phyloP scores from a whole-genome alignment of 2,797 vertebrate genomes.

The Tachyglossus aculeatus region DNA sequence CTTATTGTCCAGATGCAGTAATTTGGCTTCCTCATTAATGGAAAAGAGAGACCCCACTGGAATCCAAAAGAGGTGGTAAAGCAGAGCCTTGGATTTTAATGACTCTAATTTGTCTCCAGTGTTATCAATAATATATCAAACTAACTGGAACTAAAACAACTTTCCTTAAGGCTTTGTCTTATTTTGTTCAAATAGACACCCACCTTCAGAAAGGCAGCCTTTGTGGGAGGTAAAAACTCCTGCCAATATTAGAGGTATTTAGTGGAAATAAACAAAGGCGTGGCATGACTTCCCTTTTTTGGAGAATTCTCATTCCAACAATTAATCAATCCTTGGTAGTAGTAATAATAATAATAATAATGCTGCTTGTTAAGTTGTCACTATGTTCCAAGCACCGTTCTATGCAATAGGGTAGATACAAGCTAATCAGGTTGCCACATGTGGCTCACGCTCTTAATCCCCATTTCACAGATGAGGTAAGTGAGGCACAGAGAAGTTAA shows the following conservation, averaged over 20 bases:
- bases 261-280: background rate
- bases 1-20: background rate
- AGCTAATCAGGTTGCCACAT: too few relatives aligned
- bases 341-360: too few relatives aligned
- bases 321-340: too few relatives aligned
- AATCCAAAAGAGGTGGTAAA: conserved; percentile 26
- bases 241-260: background rate
- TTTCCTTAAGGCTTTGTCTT: conserved; percentile 20
- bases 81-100: conserved; percentile 33
- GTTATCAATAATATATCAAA: conserved; percentile 64
- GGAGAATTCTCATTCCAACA: too few relatives aligned
- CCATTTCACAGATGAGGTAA: too few relatives aligned
- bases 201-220: conserved; percentile 6
- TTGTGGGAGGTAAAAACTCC: background rate
- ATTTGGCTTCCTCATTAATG: background rate
- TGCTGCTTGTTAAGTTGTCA: too few relatives aligned
- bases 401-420: too few relatives aligned
- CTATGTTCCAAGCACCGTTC: too few relatives aligned
- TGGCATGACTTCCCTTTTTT: background rate
- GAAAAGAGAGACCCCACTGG: background rate
- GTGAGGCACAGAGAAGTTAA: too few relatives aligned
- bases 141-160: conserved; percentile 49
- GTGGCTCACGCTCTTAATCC: too few relatives aligned
- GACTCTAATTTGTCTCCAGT: conserved; percentile 50
- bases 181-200: conserved; percentile 29